Evolutionary conservation across 2,113 vertebrate species (phyloP), one percentile per base, ranked within the genome.

Genomic region (Oenanthe oenanthe): DNA sequence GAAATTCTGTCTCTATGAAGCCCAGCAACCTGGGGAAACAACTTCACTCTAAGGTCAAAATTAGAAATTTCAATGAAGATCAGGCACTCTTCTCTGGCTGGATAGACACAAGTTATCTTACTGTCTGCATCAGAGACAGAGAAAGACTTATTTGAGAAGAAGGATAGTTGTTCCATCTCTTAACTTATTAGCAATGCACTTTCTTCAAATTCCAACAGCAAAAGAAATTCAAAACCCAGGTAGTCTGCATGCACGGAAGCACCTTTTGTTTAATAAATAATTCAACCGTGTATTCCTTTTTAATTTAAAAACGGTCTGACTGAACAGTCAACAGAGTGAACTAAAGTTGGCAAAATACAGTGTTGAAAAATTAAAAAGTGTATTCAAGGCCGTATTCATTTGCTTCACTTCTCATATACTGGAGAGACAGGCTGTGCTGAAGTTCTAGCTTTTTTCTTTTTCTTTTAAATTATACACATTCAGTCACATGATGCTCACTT

Each of bases 251-350:
- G 91, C 91, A 91, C 6, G 7, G 95, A 88, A 72, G 79, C 86
- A 96, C 85, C 95, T 95, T 96, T 96, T 92, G 85, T 92, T 95
- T 97, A 95, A 96, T 96, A 97, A 96, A 95, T 97, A 96, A 96
- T 97, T 95, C 91, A 97, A 86, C 58, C 70, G 62, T 91, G 91
- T 96, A 95, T 95, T 93, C 75, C 89, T 93, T 95, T 94, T 95
- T 94, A 96, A 94, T 95, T 97, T 95, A 95, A 96, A 96, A 94
- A 81, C 0, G 68, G 92, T 88, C 82, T 93, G 92, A 97, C 93
- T 93, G 94, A 96, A 96, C 81, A 96, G 95, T 94, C 92, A 95
- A 94, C 94, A 96, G 92, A 95, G 70, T 95, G 95, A 93, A 92
- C 88, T 93, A 76, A 95, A 95, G 88, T 94, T 82, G 80, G 93